Evolutionary conservation across 2,113 vertebrate species (phyloP).

Genomic region (Oncorhynchus masou): DNA sequence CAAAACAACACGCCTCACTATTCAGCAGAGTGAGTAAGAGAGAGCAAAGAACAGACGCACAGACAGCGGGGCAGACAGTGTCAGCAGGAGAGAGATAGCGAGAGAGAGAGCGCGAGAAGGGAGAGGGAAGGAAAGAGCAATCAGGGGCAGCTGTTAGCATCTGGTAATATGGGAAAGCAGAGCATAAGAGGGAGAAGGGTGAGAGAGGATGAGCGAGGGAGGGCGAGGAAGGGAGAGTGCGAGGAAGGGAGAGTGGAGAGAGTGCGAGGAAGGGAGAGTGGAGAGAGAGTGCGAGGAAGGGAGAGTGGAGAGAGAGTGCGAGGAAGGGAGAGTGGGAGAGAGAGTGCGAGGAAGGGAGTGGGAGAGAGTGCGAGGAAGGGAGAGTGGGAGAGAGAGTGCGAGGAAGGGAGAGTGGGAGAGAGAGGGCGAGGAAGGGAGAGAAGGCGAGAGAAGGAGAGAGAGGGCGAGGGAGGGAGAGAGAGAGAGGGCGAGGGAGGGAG

Average conservation of each 20-base stretch:
- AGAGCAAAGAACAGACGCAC: neutral
- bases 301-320: too few species aligned
- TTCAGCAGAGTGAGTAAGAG: neutral
- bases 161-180: constrained; percentile 43
- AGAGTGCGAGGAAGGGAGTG: too few species aligned
- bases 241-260: too few species aligned
- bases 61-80: neutral
- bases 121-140: constrained; percentile 1
- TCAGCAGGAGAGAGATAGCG: constrained; percentile 3
- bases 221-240: accelerated
- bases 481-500: too few species aligned
- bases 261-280: accelerated
- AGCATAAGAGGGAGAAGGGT: neutral
- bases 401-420: too few species aligned
- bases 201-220: accelerated
- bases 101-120: neutral
- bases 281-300: accelerated
- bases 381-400: too few species aligned
- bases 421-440: too few species aligned
- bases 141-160: constrained; percentile 51
- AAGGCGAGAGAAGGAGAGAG: accelerated
- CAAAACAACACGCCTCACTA: constrained; percentile 13
- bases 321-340: too few species aligned
- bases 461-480: neutral
- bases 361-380: too few species aligned